A percentile compares a stretch with the other conserved stretches of the same genome.
Conservation (phyloP, 2,888 invertebrate genomes). For the Chrysolina haemoptera region DNA sequence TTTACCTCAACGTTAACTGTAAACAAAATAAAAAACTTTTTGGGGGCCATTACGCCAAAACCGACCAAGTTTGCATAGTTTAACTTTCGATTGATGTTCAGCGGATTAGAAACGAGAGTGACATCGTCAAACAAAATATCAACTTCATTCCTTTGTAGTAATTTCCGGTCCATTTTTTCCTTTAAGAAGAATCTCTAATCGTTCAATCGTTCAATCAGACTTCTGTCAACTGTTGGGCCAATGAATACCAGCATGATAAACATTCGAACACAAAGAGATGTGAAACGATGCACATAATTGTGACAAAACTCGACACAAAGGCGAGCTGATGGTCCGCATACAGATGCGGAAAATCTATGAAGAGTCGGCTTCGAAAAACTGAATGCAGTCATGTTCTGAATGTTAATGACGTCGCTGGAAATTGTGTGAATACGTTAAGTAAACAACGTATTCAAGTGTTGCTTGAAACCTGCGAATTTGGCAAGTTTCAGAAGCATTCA, state of each 20-base stretch:
- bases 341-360: constrained; percentile 42
- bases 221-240: constrained; percentile 10
- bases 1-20: too few relatives aligned
- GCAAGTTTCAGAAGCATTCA: constrained; percentile 10
- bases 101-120: too few relatives aligned
- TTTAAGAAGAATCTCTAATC: neutral
- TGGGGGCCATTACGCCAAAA: too few relatives aligned
- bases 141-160: too few relatives aligned
- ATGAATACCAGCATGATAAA: constrained; percentile 16
- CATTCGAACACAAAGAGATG: constrained; percentile 25
- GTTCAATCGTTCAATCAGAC: neutral
- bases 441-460: constrained; percentile 23
- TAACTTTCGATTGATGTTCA: too few relatives aligned
- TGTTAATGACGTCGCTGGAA: constrained; percentile 24
- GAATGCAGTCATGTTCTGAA: constrained; percentile 33
- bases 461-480: constrained; percentile 19
- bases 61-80: too few relatives aligned
- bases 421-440: constrained; percentile 23
- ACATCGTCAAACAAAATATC: too few relatives aligned
- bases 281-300: constrained; percentile 39
- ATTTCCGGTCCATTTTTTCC: neutral
- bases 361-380: constrained; percentile 35
- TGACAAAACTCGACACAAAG: constrained; percentile 38
- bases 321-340: constrained; percentile 34
- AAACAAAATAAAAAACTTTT: too few relatives aligned